phyloP scores from a whole-genome alignment of 2,113 vertebrate species.

The Tachysurus fulvidraco region DNA sequence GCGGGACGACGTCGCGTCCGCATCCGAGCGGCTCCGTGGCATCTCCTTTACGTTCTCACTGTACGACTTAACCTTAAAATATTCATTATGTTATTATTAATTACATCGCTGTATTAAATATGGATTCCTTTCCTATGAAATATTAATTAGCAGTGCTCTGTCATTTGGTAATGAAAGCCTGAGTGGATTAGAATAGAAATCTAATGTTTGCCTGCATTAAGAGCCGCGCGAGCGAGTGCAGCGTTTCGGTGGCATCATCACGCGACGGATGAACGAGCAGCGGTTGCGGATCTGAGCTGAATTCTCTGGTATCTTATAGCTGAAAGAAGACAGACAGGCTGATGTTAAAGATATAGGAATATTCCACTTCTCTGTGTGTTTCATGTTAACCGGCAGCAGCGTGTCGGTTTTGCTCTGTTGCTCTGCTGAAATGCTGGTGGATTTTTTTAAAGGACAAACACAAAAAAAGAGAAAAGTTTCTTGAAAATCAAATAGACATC shows the following conservation, averaged over 20 bases:
- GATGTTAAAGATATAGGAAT: constrained; percentile 22
- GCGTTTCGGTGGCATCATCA: neutral
- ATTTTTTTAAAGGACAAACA: neutral
- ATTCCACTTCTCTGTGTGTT: constrained; percentile 33
- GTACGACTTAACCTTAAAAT: constrained; percentile 56
- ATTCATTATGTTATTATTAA: constrained; percentile 61
- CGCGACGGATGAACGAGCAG: neutral
- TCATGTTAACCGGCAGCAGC: constrained; percentile 26
- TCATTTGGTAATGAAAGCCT: constrained; percentile 53
- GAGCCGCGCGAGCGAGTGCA: constrained; percentile 15
- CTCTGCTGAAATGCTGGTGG: constrained; percentile 1
- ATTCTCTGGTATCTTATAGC: constrained; percentile 7
- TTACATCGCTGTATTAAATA: constrained; percentile 56
- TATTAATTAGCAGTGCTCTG: constrained; percentile 56
- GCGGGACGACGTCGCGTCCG: neutral
- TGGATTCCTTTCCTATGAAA: constrained; percentile 54
- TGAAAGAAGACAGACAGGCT: constrained; percentile 22
- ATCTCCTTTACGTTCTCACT: constrained; percentile 18
- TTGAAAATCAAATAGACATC: neutral
- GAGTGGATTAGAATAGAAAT: constrained; percentile 53
- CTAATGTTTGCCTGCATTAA: constrained; percentile 10
- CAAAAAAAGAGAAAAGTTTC: neutral
- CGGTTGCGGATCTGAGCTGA: neutral
- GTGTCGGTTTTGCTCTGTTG: constrained; percentile 27
- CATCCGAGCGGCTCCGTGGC: neutral